Evolutionary conservation across 2,797 vertebrate species (phyloP).

Genomic region (Falco columbarius): DNA sequence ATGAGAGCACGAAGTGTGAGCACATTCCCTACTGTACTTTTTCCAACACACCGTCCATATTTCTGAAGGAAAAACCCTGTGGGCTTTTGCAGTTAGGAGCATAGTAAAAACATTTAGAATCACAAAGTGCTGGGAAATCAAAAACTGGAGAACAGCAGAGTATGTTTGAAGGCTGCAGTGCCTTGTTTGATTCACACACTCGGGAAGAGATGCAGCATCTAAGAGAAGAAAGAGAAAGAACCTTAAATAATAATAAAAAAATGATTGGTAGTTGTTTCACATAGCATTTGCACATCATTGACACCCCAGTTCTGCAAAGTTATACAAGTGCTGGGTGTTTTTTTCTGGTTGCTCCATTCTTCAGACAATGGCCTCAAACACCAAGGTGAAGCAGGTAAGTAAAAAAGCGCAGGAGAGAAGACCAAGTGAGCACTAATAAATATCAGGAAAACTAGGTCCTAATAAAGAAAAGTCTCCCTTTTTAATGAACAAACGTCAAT

Average conservation of each 20-base stretch:
- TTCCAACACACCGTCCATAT: background rate
- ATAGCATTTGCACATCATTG: background rate
- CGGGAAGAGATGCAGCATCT: background rate
- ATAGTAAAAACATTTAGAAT: background rate
- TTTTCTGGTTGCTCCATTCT: background rate
- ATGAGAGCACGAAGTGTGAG: background rate
- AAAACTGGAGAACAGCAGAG: background rate
- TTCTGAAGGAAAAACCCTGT: background rate
- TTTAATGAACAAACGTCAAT: background rate
- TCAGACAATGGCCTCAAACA: background rate
- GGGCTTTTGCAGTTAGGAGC: background rate
- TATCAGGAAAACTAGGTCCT: background rate
- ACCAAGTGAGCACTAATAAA: background rate
- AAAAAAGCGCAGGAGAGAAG: background rate
- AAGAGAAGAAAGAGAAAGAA: background rate
- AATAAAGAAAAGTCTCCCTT: background rate
- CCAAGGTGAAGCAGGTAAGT: background rate
- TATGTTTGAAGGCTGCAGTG: background rate
- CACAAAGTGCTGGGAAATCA: background rate
- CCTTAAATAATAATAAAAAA: background rate
- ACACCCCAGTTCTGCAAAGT: background rate
- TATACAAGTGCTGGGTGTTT: background rate
- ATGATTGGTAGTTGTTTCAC: rapidly evolving
- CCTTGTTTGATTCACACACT: background rate
- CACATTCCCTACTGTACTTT: background rate